Percentiles rank a stretch among this genome's conserved stretches.
Evolutionary conservation across 2,113 vertebrate genomes (phyloP).

Genomic region (Chaetops frenatus): DNA sequence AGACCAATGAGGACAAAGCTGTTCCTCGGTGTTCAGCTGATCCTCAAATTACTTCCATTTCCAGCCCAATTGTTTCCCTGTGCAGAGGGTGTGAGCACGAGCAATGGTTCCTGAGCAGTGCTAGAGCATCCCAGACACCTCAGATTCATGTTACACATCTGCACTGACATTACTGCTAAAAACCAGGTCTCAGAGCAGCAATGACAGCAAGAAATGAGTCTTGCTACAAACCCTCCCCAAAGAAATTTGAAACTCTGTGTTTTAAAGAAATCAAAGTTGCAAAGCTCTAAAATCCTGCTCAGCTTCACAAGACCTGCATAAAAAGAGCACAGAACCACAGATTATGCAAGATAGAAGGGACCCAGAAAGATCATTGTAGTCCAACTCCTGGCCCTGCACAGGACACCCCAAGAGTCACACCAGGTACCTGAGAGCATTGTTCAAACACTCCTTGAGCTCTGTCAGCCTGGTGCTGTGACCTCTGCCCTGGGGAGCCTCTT

Average conservation of each 20-base stretch:
- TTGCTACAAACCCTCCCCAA: background rate
- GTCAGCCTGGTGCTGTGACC: background rate
- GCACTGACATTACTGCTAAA: background rate
- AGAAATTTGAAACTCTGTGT: background rate
- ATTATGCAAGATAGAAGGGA: background rate
- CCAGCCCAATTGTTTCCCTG: background rate
- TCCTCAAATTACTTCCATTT: background rate
- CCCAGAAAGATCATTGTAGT: background rate
- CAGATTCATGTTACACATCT: background rate
- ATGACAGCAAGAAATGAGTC: background rate
- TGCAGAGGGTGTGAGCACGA: rapidly evolving
- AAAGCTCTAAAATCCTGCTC: background rate
- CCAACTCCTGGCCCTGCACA: background rate
- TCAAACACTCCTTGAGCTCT: background rate
- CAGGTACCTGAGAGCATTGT: background rate
- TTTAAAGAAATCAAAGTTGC: background rate
- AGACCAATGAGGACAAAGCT: background rate
- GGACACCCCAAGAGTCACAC: background rate
- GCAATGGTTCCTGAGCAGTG: background rate
- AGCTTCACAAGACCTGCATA: background rate
- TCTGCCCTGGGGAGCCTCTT: background rate
- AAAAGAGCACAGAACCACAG: background rate
- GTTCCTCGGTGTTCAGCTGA: background rate
- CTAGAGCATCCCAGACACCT: background rate
- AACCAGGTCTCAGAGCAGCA: background rate